A percentile compares a stretch with the other conserved stretches of the same genome.
These are phyloP conservation scores for Fulmarus glacialis DNA, from an alignment of 2,113 vertebrate genomes.

Conservation along the genomic window DNA sequence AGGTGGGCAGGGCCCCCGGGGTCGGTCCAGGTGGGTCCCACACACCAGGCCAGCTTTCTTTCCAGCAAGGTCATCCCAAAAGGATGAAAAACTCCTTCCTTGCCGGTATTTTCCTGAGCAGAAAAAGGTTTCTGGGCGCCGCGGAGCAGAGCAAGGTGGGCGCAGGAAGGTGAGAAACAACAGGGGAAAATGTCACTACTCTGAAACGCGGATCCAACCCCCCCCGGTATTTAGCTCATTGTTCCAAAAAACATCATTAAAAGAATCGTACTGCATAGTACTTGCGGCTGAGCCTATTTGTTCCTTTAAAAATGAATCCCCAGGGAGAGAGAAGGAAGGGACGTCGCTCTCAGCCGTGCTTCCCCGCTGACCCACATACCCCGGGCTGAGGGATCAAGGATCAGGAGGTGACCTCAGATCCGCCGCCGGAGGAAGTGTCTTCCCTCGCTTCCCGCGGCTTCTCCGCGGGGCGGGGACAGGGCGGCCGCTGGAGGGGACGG, in stretches of 20 bases:
- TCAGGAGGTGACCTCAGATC: slow-evolving; percentile 65
- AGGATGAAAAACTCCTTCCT: not conserved
- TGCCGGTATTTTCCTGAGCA: not conserved
- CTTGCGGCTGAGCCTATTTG: not conserved
- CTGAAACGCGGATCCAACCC: not conserved
- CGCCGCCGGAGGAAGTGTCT: slow-evolving; percentile 45
- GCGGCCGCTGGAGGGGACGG: rapidly evolving
- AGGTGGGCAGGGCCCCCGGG: not conserved
- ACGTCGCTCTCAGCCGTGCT: slow-evolving; percentile 20
- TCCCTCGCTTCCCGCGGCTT: slow-evolving; percentile 57
- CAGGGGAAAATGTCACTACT: not conserved
- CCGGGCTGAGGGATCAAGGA: slow-evolving; percentile 35
- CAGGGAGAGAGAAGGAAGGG: slow-evolving; percentile 47
- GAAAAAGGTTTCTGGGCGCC: not conserved
- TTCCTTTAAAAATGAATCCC: slow-evolving; percentile 44
- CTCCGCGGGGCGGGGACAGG: not conserved
- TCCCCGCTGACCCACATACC: slow-evolving; percentile 63
- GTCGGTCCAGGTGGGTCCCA: not conserved
- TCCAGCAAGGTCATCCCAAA: not conserved
- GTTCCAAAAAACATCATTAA: slow-evolving; percentile 35
- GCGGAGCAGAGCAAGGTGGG: not conserved
- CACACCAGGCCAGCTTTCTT: not conserved
- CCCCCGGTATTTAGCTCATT: not conserved
- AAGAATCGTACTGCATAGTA: not conserved
- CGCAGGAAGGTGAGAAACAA: not conserved